These are phyloP conservation scores for Micropoecilia bifurca DNA, from an alignment of 2,797 vertebrate genomes.

Conservation along the genomic window DNA sequence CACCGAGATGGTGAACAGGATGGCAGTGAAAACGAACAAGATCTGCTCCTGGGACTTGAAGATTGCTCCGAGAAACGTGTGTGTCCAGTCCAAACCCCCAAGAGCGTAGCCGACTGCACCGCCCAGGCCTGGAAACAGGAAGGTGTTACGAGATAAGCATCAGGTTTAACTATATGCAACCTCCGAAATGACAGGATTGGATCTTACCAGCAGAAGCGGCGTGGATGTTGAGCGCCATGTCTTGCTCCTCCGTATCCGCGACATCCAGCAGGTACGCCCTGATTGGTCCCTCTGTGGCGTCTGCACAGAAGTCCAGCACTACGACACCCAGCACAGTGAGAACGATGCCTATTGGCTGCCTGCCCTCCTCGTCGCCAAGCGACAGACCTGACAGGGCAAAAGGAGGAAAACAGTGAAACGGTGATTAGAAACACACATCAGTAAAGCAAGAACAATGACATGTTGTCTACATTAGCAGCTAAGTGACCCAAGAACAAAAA, in stretches of 20 bases:
- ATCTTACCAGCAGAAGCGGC: constrained; percentile 92
- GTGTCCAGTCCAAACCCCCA: constrained; percentile 95
- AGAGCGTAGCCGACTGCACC: constrained; percentile 96
- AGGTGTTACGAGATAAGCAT: neutral
- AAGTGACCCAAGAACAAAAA: neutral
- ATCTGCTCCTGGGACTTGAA: constrained; percentile 97
- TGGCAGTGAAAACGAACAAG: constrained; percentile 93
- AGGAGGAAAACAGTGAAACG: neutral
- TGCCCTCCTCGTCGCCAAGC: constrained; percentile 86
- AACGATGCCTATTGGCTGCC: constrained; percentile 92
- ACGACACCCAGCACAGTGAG: constrained; percentile 96
- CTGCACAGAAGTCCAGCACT: constrained; percentile 94
- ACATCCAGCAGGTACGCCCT: constrained; percentile 95
- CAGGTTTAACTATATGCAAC: neutral
- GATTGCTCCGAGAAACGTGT: constrained; percentile 88
- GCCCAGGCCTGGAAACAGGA: constrained; percentile 85
- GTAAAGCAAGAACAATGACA: neutral
- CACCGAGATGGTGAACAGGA: constrained; percentile 90
- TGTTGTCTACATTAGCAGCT: neutral
- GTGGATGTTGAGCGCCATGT: constrained; percentile 98
- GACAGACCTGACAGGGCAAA: constrained; percentile 82
- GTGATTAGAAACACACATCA: neutral
- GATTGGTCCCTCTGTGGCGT: constrained; percentile 95
- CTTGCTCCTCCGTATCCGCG: constrained; percentile 96
- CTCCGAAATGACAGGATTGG: neutral